phyloP scores from a whole-genome alignment of 2,797 vertebrate genomes.

The Diplodus puntazzo region DNA sequence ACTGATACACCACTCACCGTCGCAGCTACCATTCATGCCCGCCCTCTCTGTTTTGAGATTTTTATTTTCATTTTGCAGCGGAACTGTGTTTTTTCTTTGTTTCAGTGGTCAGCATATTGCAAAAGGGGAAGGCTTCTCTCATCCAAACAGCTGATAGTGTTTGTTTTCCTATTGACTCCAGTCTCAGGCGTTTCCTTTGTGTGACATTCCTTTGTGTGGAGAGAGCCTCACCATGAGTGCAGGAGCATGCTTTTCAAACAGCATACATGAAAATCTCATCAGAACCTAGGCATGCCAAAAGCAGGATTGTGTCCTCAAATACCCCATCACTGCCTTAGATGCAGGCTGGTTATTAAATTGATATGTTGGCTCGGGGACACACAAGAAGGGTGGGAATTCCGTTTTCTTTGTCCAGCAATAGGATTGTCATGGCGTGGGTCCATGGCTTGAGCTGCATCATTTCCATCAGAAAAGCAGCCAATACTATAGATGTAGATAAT shows the following conservation, averaged over 20 bases:
- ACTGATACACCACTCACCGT: neutral
- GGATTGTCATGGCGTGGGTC: conserved; percentile 62
- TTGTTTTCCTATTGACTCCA: conserved; percentile 22
- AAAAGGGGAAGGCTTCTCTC: neutral
- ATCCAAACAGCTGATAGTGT: neutral
- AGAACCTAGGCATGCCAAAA: conserved; percentile 46
- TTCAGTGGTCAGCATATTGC: neutral
- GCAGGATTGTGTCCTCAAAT: conserved; percentile 56
- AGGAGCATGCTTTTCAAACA: conserved; percentile 50
- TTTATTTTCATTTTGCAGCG: neutral
- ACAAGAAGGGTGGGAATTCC: conserved; percentile 34
- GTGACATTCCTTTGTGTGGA: conserved; percentile 77
- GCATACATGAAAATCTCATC: conserved; percentile 46
- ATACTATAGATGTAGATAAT: conserved; percentile 33
- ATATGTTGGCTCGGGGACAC: conserved; percentile 59
- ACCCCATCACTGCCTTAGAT: conserved; percentile 40
- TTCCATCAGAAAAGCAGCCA: conserved; percentile 59
- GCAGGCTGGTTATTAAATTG: conserved; percentile 53
- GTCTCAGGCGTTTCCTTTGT: conserved; percentile 67
- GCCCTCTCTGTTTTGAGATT: conserved; percentile 5
- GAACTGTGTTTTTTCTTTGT: conserved; percentile 35
- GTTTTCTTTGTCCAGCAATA: conserved; percentile 60
- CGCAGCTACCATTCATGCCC: neutral
- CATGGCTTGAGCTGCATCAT: conserved; percentile 36
- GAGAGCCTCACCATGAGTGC: conserved; percentile 41